Evolutionary conservation across 2,113 vertebrate species (phyloP), one percentile per base, ranked within the genome.

Genomic region (Mirza zaza): DNA sequence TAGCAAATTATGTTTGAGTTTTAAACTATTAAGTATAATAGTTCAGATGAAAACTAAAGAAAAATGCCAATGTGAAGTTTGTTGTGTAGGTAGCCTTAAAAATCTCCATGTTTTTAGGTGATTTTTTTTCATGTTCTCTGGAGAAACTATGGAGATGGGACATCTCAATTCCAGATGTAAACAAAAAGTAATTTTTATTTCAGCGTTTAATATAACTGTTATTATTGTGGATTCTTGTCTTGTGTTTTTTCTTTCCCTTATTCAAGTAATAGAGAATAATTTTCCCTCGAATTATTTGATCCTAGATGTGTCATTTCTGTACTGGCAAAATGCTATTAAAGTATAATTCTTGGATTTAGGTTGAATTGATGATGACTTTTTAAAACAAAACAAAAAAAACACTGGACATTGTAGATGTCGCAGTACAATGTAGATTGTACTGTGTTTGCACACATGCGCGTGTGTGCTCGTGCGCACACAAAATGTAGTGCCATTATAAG

Each of bases 111-210:
- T 67, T 96, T 85, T 98, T 85, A 93, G 83, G 63, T 93, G 52
- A 42, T 39, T 73, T 70, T 90, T 90, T 92, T 68, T 17, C 67
- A 34, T 91, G 12, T 94, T 87, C 75, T 91, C 71, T 96, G n/a
- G 57, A 95, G 76, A 91, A 87, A 93, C 92, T 91, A 12, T 94
- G 21, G 5, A 12, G 29, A 96, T 90, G 75, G 82, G 87, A 82
- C 92, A 94, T 96, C 95, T 97, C 83, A 34, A 79, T 67, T 96
- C 70, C 87, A 97, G 61, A 91, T 93, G 95, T 73, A 97, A 97
- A 88, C 96, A 91, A 96, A 96, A 76, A 96, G 52, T 52, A 93
- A 71, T 87, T 98, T 97, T 94, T 94, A 94, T 97, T 93, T 97
- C 93, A 84, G 25, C 80, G 34, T 96, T 96, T 95, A 97, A 95